These are phyloP conservation scores for Aptenodytes patagonicus DNA, from an alignment of 2,113 vertebrate species.

Conservation along the genomic window DNA sequence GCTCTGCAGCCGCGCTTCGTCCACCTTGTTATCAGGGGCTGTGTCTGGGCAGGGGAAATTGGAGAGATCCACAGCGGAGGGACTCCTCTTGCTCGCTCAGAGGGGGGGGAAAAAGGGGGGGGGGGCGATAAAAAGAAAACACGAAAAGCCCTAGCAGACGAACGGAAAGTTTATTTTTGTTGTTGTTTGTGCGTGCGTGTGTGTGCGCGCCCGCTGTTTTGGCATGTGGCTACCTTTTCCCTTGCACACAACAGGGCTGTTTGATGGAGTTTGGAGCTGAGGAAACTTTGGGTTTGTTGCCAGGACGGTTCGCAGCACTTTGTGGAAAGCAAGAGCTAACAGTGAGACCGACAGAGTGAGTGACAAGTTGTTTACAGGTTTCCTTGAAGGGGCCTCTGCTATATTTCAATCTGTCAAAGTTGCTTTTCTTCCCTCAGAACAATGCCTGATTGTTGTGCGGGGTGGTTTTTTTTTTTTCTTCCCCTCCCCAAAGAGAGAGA, in stretches of 20 bases:
- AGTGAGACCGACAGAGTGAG: constrained; percentile 78
- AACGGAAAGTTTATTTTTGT: background rate
- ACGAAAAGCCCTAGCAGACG: background rate
- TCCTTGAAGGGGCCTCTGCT: constrained; percentile 87
- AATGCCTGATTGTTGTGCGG: constrained; percentile 89
- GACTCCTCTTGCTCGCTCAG: background rate
- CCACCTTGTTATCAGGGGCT: constrained; percentile 48
- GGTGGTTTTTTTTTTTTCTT: constrained; percentile 59
- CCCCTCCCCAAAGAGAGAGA: constrained; percentile 14
- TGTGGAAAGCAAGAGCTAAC: constrained; percentile 72
- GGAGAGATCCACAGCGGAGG: background rate
- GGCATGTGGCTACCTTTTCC: constrained; percentile 63
- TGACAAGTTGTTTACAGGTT: constrained; percentile 89
- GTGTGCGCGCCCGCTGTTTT: background rate
- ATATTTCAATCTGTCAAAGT: constrained; percentile 97
- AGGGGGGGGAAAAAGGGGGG: accelerated
- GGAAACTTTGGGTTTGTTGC: constrained; percentile 75
- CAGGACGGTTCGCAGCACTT: constrained; percentile 75
- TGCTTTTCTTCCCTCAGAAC: constrained; percentile 90
- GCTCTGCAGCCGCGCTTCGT: constrained; percentile 27
- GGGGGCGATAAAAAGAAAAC: background rate
- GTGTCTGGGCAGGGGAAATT: constrained; percentile 38
- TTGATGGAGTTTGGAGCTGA: constrained; percentile 73
- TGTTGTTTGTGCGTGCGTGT: background rate
- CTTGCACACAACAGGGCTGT: constrained; percentile 26